Percentiles rank a stretch among this genome's conserved stretches.
Evolutionary conservation across 2,113 vertebrate species (phyloP).

Genomic region (Solea solea): DNA sequence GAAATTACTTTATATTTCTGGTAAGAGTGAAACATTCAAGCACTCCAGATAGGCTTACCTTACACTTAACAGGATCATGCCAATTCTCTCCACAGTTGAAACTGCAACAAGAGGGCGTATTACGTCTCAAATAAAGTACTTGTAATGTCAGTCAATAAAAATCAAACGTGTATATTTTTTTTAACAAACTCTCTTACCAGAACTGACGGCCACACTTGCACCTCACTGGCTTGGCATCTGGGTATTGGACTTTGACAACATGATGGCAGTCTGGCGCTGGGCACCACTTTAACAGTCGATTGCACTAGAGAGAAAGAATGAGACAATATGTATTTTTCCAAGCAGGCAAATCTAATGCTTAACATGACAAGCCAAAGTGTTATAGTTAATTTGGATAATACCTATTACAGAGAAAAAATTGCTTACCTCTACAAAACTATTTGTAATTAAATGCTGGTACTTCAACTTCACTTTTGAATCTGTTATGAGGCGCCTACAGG

Average conservation of each 20-base stretch:
- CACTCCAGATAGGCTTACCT: slow-evolving; percentile 79
- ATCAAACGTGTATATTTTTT: background rate
- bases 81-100: slow-evolving; percentile 99
- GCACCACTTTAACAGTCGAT: slow-evolving; percentile 99
- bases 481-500: slow-evolving; percentile 95
- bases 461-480: slow-evolving; percentile 99
- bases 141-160: background rate
- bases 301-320: slow-evolving; percentile 84
- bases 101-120: slow-evolving; percentile 76
- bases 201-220: slow-evolving; percentile 99
- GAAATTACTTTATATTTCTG: background rate
- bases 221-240: slow-evolving; percentile 97
- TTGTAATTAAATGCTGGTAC: slow-evolving; percentile 99
- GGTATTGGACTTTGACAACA: slow-evolving; percentile 99
- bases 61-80: slow-evolving; percentile 99
- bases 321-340: background rate
- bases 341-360: background rate
- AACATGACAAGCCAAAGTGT: slow-evolving; percentile 11
- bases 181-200: slow-evolving; percentile 84
- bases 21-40: background rate
- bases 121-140: background rate
- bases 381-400: background rate
- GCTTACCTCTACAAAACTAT: slow-evolving; percentile 99
- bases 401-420: slow-evolving; percentile 1
- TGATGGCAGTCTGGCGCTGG: slow-evolving; percentile 99